phyloP scores from a whole-genome alignment of 2,797 vertebrate genomes.

The Scolopax rusticola region DNA sequence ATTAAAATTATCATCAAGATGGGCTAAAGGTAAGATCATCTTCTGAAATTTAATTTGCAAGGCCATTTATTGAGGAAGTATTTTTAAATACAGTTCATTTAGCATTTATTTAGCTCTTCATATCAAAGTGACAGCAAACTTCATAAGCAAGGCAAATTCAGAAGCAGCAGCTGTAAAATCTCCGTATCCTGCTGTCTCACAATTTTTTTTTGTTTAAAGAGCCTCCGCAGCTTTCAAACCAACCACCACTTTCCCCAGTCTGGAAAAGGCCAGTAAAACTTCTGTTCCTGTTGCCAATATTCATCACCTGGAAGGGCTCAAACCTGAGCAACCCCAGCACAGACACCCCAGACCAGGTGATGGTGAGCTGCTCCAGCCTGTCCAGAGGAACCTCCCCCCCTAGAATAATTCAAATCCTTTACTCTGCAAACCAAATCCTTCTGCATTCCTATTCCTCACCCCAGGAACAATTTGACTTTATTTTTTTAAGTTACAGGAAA shows the following conservation, averaged over 20 bases:
- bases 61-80: slow-evolving; percentile 38
- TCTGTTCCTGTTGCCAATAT: neutral
- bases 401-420: neutral
- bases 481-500: neutral
- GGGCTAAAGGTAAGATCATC: slow-evolving; percentile 43
- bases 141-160: slow-evolving; percentile 41
- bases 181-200: neutral
- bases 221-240: neutral
- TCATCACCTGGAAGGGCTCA: neutral
- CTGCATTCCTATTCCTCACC: neutral
- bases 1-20: slow-evolving; percentile 56
- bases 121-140: slow-evolving; percentile 29
- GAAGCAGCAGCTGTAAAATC: slow-evolving; percentile 25
- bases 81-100: slow-evolving; percentile 55
- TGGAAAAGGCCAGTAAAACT: neutral
- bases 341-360: neutral
- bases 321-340: neutral
- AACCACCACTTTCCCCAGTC: neutral
- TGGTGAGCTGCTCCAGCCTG: neutral
- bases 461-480: neutral
- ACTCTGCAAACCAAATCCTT: neutral
- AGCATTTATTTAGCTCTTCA: slow-evolving; percentile 41
- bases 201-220: neutral
- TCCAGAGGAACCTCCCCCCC: too few relatives aligned
- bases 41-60: slow-evolving; percentile 54